Evolutionary conservation across 2,888 invertebrate species (phyloP).

Genomic region (Tachina grossa): DNA sequence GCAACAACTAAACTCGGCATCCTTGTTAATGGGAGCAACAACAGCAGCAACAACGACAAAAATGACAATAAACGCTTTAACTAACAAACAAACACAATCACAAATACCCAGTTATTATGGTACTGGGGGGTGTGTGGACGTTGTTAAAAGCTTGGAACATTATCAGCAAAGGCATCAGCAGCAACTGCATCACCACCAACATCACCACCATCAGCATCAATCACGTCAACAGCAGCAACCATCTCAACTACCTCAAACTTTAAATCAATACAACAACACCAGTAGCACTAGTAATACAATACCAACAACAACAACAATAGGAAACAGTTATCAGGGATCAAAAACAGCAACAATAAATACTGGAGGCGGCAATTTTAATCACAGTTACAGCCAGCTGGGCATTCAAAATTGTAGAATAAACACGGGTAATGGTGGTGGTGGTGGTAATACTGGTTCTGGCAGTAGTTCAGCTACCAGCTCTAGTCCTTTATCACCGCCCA

Average conservation of each 20-base stretch:
- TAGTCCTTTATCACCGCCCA: conserved; percentile 73
- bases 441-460: conserved; percentile 70
- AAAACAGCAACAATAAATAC: conserved; percentile 67
- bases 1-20: conserved; percentile 42
- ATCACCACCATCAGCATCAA: conserved; percentile 69
- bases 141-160: conserved; percentile 32
- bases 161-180: conserved; percentile 56
- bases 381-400: background rate
- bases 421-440: conserved; percentile 14
- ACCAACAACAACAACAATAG: conserved; percentile 60
- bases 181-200: conserved; percentile 67
- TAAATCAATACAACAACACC: conserved; percentile 57
- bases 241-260: conserved; percentile 75
- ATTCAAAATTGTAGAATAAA: conserved; percentile 13
- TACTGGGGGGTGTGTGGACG: background rate
- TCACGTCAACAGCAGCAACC: conserved; percentile 71
- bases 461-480: conserved; percentile 74
- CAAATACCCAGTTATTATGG: conserved; percentile 81
- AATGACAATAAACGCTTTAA: conserved; percentile 73
- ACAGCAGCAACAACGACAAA: conserved; percentile 74
- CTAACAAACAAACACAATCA: conserved; percentile 74
- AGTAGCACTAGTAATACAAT: conserved; percentile 63
- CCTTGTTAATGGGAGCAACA: conserved; percentile 66
- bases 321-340: conserved; percentile 72
- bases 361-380: conserved; percentile 31